phyloP scores from a whole-genome alignment of 2,797 vertebrate genomes.

The Propithecus perrieri region DNA sequence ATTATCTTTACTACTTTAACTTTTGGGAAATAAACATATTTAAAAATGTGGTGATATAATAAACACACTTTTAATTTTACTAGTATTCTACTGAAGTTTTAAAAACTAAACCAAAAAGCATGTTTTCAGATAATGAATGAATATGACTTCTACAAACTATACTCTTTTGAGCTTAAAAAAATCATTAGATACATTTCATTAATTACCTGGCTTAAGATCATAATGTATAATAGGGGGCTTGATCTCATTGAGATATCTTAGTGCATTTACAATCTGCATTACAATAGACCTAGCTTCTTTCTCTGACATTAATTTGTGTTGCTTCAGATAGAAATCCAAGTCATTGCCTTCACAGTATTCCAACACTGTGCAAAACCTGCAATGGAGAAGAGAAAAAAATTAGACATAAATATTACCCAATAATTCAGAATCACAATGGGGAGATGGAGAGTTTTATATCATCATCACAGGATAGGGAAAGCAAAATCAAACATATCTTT shows the following conservation, averaged over 20 bases:
- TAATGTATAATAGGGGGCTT: constrained; percentile 99
- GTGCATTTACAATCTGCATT: constrained; percentile 99
- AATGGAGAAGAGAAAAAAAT: constrained; percentile 32
- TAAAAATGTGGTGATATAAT: neutral
- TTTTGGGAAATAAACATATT: neutral
- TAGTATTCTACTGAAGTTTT: neutral
- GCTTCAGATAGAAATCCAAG: constrained; percentile 99
- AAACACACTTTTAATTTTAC: constrained; percentile 11
- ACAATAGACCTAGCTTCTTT: constrained; percentile 99
- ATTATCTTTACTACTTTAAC: constrained; percentile 6
- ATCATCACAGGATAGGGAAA: neutral
- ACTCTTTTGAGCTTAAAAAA: constrained; percentile 22
- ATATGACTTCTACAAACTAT: constrained; percentile 11
- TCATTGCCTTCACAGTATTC: constrained; percentile 99
- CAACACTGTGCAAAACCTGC: constrained; percentile 99
- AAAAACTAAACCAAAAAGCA: neutral
- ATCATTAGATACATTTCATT: constrained; percentile 36
- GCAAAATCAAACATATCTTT: constrained; percentile 28
- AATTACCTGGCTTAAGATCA: constrained; percentile 98
- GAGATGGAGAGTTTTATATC: neutral
- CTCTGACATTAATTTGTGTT: constrained; percentile 99
- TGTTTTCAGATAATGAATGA: constrained; percentile 18
- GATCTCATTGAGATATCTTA: constrained; percentile 99
- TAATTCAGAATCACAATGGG: constrained; percentile 44
- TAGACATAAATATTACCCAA: constrained; percentile 44